Evolutionary conservation across 2,113 vertebrate genomes (phyloP), one percentile per base, ranked within the genome.

Genomic region (Cephalopholis sonnerati): DNA sequence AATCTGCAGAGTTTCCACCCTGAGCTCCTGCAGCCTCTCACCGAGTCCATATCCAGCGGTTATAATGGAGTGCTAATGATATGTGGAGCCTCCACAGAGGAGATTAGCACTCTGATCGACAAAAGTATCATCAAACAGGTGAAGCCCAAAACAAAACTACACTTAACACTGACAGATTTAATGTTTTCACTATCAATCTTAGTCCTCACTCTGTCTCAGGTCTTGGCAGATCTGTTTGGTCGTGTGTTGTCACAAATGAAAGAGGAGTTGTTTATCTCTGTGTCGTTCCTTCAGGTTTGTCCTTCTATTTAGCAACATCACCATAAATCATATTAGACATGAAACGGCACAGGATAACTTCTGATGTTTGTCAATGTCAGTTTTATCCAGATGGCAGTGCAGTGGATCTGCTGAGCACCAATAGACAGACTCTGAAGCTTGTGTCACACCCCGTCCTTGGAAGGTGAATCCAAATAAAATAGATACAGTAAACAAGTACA

Each of bases 211-310:
- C 11, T 80, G 25, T 79, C 63, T 48, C 58, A 97, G 96, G 75
- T 96, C 54, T 54, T 96, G 0, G 8, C 83, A 48, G 81, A 77
- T 2, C 17, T 95, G n/a, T 95, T 96, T 66, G 86, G 88, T 66
- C 85, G 86, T 15, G 15, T 11, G 62, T 90, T 68, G 75, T 81
- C 80, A 64, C n/a, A 24, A 51, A 48, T 48, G 74, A 1, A 77
- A 9, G 79, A 70, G 1, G 90, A 65, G 25, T 61, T 58, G 48
- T 93, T 96, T 69, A 84, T 88, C 64, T 94, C 94, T 2, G 93
- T 93, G 75, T 96, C 96, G 17, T 92, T 93, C 77, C 88, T 96
- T 41, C 96, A 97, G 96, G 96, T 94, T 87, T 79, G 89, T 89
- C 81, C 50, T 64, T 67, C 39, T 48, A 2, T 50, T 25, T 9